A percentile compares a stretch with the other conserved stretches of the same genome.
Conservation (phyloP, 2,113 vertebrate genomes). For the Poeciliopsis prolifica region DNA sequence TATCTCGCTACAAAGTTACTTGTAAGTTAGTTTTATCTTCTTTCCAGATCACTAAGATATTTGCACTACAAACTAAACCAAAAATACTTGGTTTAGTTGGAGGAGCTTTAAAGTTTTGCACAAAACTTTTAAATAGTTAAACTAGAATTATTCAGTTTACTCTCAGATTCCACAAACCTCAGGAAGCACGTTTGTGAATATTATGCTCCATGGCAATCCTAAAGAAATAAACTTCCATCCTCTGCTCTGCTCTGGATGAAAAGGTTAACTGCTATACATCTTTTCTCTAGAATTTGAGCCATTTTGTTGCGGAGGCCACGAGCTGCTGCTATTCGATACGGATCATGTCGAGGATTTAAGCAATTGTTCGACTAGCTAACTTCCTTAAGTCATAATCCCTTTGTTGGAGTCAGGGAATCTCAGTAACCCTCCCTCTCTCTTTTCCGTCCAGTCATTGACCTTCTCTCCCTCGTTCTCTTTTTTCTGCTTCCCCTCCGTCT, state of each 20-base stretch:
- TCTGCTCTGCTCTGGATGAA: neutral
- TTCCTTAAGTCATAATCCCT: neutral
- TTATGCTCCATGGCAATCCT: neutral
- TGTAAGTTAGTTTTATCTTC: no score
- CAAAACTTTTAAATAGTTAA: neutral
- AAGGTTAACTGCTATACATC: neutral
- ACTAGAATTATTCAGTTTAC: neutral
- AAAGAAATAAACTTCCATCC: neutral
- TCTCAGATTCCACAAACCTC: no score
- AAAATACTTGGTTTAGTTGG: no score
- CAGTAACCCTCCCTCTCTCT: neutral
- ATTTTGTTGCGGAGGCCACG: no score
- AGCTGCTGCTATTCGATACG: neutral
- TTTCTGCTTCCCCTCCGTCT: slow-evolving; percentile 35
- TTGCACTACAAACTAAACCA: no score
- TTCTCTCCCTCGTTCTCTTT: slow-evolving; percentile 23
- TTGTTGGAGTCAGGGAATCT: neutral
- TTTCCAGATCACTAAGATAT: no score
- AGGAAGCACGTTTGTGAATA: neutral
- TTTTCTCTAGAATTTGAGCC: no score
- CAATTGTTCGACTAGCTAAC: neutral
- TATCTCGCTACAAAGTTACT: no score
- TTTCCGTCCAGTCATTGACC: neutral
- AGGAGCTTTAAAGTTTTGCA: neutral
- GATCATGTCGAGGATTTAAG: neutral